phyloP scores from a whole-genome alignment of 2,888 invertebrate genomes.

The Autographa gamma region DNA sequence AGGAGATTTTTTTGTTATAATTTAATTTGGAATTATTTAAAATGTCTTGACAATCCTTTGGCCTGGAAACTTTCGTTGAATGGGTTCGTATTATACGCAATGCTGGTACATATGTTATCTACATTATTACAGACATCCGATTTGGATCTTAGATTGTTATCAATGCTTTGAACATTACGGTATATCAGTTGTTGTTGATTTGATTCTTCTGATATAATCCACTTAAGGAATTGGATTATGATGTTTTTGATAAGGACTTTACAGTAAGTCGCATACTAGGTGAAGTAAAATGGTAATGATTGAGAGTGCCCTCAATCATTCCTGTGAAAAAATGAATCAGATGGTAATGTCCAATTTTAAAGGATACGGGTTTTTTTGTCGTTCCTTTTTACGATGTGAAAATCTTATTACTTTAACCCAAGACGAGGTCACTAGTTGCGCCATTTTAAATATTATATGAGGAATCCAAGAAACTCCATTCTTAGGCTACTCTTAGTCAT shows the following conservation, averaged over 20 bases:
- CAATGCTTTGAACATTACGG: slow-evolving; percentile 40
- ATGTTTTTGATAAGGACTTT: background rate
- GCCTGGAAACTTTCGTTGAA: background rate
- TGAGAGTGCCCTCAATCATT: no score
- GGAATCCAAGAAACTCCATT: background rate
- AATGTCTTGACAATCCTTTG: background rate
- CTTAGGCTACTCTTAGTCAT: background rate
- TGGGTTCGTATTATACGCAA: background rate
- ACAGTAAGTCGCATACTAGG: background rate
- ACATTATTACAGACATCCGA: slow-evolving; percentile 44
- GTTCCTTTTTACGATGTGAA: no score
- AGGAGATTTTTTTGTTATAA: background rate
- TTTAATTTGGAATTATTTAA: background rate
- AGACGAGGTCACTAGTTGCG: no score
- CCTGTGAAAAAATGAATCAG: no score
- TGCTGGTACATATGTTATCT: slow-evolving; percentile 21
- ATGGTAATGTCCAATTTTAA: no score
- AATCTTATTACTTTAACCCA: no score
- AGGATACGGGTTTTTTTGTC: no score
- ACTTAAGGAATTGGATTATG: slow-evolving; percentile 20
- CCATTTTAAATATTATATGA: no score
- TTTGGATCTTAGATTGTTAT: slow-evolving; percentile 40
- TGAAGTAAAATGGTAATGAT: background rate
- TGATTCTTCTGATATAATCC: slow-evolving; percentile 20
- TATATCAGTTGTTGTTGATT: slow-evolving; percentile 29